A percentile compares a stretch with the other conserved stretches of the same genome.
phyloP scores from a whole-genome alignment of 1,140 invertebrate species.

The Drosophila mauritiana region DNA sequence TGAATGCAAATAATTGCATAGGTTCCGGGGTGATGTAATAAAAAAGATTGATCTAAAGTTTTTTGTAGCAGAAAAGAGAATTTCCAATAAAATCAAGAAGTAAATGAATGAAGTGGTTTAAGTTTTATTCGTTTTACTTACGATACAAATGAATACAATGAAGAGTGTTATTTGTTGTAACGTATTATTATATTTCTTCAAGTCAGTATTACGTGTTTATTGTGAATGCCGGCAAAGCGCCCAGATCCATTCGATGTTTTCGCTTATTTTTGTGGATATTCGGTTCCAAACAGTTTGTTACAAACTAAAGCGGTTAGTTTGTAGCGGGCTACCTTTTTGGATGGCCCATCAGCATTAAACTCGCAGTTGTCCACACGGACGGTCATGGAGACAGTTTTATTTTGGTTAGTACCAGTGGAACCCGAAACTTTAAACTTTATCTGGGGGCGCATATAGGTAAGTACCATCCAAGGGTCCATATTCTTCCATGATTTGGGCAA shows the following conservation, averaged over 20 bases:
- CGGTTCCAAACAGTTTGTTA: slow-evolving; percentile 83
- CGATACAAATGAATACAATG: too few species aligned
- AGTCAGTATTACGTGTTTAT: too few species aligned
- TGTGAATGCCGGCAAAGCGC: too few species aligned
- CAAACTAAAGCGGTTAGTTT: slow-evolving; percentile 85
- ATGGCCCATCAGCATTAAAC: slow-evolving; percentile 85
- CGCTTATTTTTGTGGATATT: slow-evolving; percentile 23
- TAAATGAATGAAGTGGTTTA: too few species aligned
- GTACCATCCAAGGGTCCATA: slow-evolving; percentile 89
- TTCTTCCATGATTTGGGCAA: slow-evolving; percentile 86
- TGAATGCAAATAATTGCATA: slow-evolving; percentile 69
- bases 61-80: neutral
- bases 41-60: slow-evolving; percentile 5
- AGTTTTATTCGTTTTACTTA: too few species aligned
- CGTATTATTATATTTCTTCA: too few species aligned
- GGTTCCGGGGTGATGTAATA: slow-evolving; percentile 17
- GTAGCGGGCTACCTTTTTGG: slow-evolving; percentile 86
- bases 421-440: slow-evolving; percentile 87
- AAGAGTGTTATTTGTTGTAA: too few species aligned
- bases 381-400: slow-evolving; percentile 83
- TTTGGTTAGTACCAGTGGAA: slow-evolving; percentile 86
- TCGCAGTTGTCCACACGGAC: slow-evolving; percentile 85
- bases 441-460: slow-evolving; percentile 89
- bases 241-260: too few species aligned
- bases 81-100: too few species aligned